Base-by-base conservation (phyloP, 2,888 invertebrate genomes). In the Drosophila niveifrons region DNA sequence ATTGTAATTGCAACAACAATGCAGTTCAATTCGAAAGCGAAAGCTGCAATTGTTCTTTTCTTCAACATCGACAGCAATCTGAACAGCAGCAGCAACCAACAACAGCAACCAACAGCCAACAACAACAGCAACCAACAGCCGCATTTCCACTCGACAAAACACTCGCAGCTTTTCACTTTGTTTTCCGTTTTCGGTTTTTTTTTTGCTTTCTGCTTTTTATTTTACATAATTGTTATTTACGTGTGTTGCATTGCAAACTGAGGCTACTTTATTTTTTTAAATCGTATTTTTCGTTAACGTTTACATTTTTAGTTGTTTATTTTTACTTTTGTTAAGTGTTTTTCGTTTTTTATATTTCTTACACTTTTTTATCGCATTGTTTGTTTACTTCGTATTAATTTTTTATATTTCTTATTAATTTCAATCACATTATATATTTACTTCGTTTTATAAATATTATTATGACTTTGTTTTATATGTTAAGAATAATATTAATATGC, bases 231-330 rank as follows among this genome's bases (percentile, higher is more conserved):
- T 59, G 48, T 2, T 56, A 67, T 69, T 72, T 75, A 86, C 78
- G 82, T 82, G 83, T 65, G 51, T 55, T 39, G 79, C 66, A 29
- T 85, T 62, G 62, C 64, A 76, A 82, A 81, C 23, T 84, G 88
- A 6, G 6, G 3, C 23, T 23, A n/a, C n/a, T n/a, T n/a, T n/a
- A n/a, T 23, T 23, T 18, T 23, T 23, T 23, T 23, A 23, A n/a
- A n/a, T n/a, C n/a, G n/a, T 23, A 23, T 75, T 77, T 61, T 63
- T 72, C 34, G 68, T 58, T 55, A 48, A 76, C 69, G 73, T 29
- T 55, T 43, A 82, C 77, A 68, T 61, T 77, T 64, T 63, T 48
- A 66, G 59, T 80, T 23, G 23, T 23, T 23, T 23, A 6, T 6
- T 72, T 82, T 86, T 86, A 86, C 77, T 72, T 68, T 69, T 67